Evolutionary conservation across 1,140 invertebrate genomes (phyloP), one percentile per base, ranked within the genome.

Genomic region (Sminthurides bifidus): DNA sequence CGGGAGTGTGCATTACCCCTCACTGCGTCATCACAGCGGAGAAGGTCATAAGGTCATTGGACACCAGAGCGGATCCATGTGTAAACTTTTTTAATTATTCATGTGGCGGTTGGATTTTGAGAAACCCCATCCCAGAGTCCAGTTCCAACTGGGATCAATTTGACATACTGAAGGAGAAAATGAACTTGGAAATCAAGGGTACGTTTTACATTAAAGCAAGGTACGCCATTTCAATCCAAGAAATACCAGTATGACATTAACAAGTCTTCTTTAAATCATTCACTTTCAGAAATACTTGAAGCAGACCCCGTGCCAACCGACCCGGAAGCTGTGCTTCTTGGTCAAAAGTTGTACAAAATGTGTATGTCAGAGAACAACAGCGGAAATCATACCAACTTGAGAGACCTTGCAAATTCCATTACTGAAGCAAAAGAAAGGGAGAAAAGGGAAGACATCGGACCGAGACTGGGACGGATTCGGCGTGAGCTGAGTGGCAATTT

Each of bases 81-180:
- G 56, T 64, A 12, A 66, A 71, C 55, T 72, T 72, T 56, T 72
- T 66, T 52, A 54, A 70, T 51, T 72, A 65, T 54, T 62, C 69
- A 2, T 72, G 70, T 65, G 70, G 70, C 10, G 61, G 64, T 23
- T 72, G 68, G 69, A 58, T 65, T n/a, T 45, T 60, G 17, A 57
- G 56, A 17, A 63, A 66, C 52, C 63, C 66, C 6, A 63, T 68
- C 37, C 66, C 59, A 21, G 40, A 37, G 5, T 52, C 54, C 6
- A 62, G 8, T 58, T 66, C 51, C 48, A 63, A 43, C 51, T 66
- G 54, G 65, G 54, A 53, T 43, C 54, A 56, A 21, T 60, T 60
- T 53, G 51, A 56, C 31, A 35, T 60, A 26, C 37, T 60, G 3
- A 27, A 54, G 35, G 59, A 56, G 27, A 33, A 60, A 48, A 17